phyloP scores from a whole-genome alignment of 2,888 invertebrate species.

The Ophonus ardosiacus region DNA sequence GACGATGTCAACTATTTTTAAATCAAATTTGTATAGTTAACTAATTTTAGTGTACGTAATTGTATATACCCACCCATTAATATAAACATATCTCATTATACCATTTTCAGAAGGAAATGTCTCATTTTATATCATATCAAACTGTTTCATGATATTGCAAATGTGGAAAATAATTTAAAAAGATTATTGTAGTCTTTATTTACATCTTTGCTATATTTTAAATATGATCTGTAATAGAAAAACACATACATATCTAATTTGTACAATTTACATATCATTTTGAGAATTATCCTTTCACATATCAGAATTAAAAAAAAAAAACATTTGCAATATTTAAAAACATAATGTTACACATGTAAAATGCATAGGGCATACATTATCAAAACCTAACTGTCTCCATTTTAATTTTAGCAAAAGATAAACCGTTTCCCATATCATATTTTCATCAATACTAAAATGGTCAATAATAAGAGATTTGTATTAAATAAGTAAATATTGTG shows the following conservation, averaged over 20 bases:
- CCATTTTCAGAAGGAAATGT: conserved; percentile 15
- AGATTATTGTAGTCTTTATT: no score
- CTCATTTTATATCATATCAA: conserved; percentile 19
- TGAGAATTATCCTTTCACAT: not conserved
- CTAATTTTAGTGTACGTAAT: conserved; percentile 61
- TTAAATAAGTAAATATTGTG: conserved; percentile 62
- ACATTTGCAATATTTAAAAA: not conserved
- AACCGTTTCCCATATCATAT: conserved; percentile 41
- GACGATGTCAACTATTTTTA: conserved; percentile 52
- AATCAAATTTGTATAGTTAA: conserved; percentile 63
- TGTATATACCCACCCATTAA: conserved; percentile 54
- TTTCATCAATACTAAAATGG: conserved; percentile 57
- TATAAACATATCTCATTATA: conserved; percentile 38
- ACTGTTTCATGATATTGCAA: conserved; percentile 8
- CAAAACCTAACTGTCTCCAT: not conserved
- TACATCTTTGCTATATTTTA: not conserved
- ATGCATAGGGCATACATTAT: conserved; percentile 3
- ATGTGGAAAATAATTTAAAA: not conserved
- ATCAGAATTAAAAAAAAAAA: not conserved
- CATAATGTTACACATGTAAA: conserved; percentile 5
- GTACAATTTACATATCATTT: not conserved
- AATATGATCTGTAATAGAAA: no score
- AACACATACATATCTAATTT: not conserved
- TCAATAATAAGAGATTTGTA: conserved; percentile 62
- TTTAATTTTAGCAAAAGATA: conserved; percentile 4